phyloP scores from a whole-genome alignment of 2,888 invertebrate genomes.

The Alsophila aescularia region DNA sequence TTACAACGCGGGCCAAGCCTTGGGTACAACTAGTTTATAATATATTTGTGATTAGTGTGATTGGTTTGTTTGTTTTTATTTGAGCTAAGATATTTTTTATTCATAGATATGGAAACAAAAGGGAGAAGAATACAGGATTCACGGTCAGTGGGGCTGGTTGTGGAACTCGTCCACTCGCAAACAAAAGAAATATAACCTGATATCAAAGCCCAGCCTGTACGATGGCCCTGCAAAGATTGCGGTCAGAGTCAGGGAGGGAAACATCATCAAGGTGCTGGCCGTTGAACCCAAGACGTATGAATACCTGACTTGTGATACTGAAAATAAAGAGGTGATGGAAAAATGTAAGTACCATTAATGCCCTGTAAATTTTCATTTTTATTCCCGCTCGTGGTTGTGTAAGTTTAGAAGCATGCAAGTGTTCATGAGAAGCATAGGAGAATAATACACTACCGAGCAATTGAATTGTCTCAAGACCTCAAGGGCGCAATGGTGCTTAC shows the following conservation, averaged over 20 bases:
- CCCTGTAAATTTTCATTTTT: not conserved
- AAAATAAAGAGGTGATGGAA: constrained; percentile 71
- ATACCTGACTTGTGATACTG: constrained; percentile 85
- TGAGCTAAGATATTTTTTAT: not conserved
- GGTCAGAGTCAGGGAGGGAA: constrained; percentile 89
- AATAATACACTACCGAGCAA: too few relatives aligned
- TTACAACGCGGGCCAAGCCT: too few relatives aligned
- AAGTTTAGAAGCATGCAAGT: too few relatives aligned
- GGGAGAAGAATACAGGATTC: constrained; percentile 98
- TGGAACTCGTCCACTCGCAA: constrained; percentile 92
- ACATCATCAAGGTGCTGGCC: constrained; percentile 88
- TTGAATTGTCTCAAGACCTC: too few relatives aligned
- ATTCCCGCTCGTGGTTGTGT: not conserved
- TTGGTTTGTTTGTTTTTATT: too few relatives aligned
- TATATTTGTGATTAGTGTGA: too few relatives aligned
- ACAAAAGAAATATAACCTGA: constrained; percentile 73
- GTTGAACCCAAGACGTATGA: constrained; percentile 92
- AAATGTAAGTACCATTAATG: constrained; percentile 61
- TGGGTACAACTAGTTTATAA: too few relatives aligned
- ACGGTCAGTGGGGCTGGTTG: constrained; percentile 99
- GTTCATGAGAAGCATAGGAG: too few relatives aligned
- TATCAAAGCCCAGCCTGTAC: constrained; percentile 58
- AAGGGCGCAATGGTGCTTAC: too few relatives aligned
- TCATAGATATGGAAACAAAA: constrained; percentile 95
- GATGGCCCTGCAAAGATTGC: constrained; percentile 90